A percentile compares a stretch with the other conserved stretches of the same genome.
Evolutionary conservation across 1,140 invertebrate genomes (phyloP).

Genomic region (Brachionus manjavacas): DNA sequence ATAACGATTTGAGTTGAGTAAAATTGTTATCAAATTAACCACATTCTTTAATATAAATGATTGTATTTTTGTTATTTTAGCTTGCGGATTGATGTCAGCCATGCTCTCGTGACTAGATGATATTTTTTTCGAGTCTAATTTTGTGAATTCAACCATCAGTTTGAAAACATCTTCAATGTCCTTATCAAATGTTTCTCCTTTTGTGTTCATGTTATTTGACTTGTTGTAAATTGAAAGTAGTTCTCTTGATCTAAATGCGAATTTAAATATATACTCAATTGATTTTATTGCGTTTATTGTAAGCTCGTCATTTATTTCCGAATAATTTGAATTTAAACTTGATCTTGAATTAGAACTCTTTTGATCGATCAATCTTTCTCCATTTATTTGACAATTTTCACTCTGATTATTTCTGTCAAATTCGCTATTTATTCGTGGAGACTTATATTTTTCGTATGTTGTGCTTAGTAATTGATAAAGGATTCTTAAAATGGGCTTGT

Average conservation of each 20-base stretch:
- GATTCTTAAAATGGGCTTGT: conserved; percentile 18
- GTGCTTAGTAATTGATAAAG: not conserved
- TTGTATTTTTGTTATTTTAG: conserved; percentile 19
- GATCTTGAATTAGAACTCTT: not conserved
- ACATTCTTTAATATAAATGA: conserved; percentile 26
- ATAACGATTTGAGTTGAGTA: conserved; percentile 10
- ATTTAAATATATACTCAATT: conserved; percentile 40
- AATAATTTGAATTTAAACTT: not conserved
- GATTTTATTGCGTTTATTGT: conserved; percentile 31
- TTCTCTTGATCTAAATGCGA: conserved; percentile 31
- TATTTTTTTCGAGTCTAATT: not conserved
- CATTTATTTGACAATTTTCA: not conserved
- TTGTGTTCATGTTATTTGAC: not conserved
- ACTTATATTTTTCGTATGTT: conserved; percentile 23
- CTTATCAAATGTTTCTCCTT: conserved; percentile 6
- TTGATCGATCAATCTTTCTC: not conserved
- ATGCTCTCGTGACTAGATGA: not conserved
- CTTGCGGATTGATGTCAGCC: not conserved
- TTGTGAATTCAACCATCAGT: not conserved
- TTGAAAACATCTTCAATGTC: not conserved
- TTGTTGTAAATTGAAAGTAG: conserved; percentile 8
- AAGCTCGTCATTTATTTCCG: not conserved
- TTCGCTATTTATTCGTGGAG: not conserved
- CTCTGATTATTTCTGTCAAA: not conserved
- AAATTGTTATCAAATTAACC: conserved; percentile 6